Evolutionary conservation across 2,888 invertebrate species (phyloP), one percentile per base, ranked within the genome.

Genomic region (Heliothis peltigera): DNA sequence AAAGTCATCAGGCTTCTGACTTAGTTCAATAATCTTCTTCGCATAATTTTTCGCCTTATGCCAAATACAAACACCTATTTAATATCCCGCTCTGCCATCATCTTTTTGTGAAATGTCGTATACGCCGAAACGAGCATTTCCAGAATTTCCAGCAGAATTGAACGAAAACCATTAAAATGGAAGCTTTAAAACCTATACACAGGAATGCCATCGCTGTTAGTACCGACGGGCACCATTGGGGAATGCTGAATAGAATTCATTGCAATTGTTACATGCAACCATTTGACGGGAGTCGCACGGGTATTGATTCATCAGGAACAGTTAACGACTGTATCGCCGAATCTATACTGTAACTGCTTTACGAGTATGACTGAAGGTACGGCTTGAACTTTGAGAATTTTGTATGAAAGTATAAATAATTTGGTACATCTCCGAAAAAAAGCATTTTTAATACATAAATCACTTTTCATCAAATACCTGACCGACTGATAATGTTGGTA

Each of bases 281-380:
- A 17, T 22, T n/a, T 3, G 44, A 2, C 49, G 35, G 35, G 32
- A 12, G 35, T 47, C 28, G 10, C 28, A 52, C n/a, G 44, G 43
- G 32, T 32, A 56, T 64, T 53, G 64, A 70, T 56, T 56, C 59
- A 60, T 52, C 15, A 8, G 17, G 15, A 44, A 32, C 22, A 17
- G 35, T 59, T 51, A 51, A 28, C 21, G 39, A 64, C 39, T 35
- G 4, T 18, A 42, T 15, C 35, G 21, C 28, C 4, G n/a, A 35
- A 35, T 35, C 35, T 4, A 35, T 35, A 15, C 35, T 35, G 12
- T 2, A 15, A 35, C 15, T 35, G 12, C 12, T 15, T n/a, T n/a
- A n/a, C n/a, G n/a, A n/a, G 2, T 15, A 15, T 35, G 8, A 8
- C 5, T 5, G 35, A 35, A 35, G 35, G 35, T 35, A 35, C 15